Conservation (phyloP, 2,113 vertebrate species). For the Noctilio leporinus region DNA sequence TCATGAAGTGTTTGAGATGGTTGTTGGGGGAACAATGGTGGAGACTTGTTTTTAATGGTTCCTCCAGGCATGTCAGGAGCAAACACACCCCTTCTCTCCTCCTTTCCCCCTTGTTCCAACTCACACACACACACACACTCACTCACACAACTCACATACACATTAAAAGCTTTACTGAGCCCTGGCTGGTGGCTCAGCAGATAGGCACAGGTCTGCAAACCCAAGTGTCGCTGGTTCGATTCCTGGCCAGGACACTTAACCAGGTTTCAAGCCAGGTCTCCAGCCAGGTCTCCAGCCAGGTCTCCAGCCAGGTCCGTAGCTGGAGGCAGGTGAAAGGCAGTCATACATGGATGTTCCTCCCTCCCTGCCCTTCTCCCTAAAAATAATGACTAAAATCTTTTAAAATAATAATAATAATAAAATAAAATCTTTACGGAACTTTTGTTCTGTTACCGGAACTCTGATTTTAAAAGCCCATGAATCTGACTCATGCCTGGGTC, state of each 20-base stretch:
- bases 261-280: too few species aligned
- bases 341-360: too few species aligned
- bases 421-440: background rate
- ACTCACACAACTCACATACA: background rate
- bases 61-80: background rate
- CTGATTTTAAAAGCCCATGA: background rate
- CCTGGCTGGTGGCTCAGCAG: too few species aligned
- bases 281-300: too few species aligned
- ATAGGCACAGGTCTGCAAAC: too few species aligned
- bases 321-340: too few species aligned
- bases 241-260: too few species aligned
- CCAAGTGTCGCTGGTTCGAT: too few species aligned
- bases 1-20: background rate
- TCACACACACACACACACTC: background rate
- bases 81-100: rapidly evolving
- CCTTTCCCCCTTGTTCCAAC: background rate
- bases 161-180: background rate
- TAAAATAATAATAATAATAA: too few species aligned
- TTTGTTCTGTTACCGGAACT: background rate
- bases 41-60: background rate
- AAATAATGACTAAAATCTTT: too few species aligned
- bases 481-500: background rate
- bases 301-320: too few species aligned
- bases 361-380: too few species aligned
- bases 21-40: background rate